Evolutionary conservation across 2,797 vertebrate species (phyloP).

Genomic region (Smutsia gigantea): DNA sequence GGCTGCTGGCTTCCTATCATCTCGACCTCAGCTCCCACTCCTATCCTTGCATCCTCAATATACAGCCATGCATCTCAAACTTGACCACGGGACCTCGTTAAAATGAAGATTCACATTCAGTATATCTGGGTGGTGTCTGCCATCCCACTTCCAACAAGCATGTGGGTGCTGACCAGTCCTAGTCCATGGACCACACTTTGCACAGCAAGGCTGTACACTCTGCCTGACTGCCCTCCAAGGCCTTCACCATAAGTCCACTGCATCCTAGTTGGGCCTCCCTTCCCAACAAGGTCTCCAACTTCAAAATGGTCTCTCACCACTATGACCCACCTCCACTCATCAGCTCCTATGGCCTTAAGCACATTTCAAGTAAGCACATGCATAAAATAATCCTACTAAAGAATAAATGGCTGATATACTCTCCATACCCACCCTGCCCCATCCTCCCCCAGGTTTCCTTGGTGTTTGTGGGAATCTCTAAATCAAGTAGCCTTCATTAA

Average conservation of each 20-base stretch:
- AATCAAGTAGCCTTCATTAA: slow-evolving; percentile 1
- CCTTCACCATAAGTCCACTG: background rate
- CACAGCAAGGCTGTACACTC: accelerated
- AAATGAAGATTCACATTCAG: background rate
- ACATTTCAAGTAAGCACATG: background rate
- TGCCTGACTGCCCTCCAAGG: background rate
- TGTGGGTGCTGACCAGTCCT: background rate
- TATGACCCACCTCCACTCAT: background rate
- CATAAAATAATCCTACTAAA: background rate
- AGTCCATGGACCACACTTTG: background rate
- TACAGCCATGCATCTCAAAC: background rate
- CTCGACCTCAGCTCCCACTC: background rate
- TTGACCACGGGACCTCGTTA: background rate
- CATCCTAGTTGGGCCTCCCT: background rate
- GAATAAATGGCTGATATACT: background rate
- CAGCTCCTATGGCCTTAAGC: background rate
- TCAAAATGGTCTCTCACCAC: background rate
- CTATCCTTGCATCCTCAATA: background rate
- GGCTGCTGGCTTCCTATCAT: background rate
- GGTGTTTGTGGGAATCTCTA: background rate
- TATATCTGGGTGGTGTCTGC: background rate
- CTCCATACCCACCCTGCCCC: background rate
- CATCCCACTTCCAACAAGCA: background rate
- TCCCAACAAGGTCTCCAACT: background rate
- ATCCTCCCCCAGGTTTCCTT: background rate